Percentiles rank a stretch among this genome's conserved stretches.
These are phyloP conservation scores for Musca vetustissima DNA, from an alignment of 1,140 invertebrate genomes.

Conservation along the genomic window DNA sequence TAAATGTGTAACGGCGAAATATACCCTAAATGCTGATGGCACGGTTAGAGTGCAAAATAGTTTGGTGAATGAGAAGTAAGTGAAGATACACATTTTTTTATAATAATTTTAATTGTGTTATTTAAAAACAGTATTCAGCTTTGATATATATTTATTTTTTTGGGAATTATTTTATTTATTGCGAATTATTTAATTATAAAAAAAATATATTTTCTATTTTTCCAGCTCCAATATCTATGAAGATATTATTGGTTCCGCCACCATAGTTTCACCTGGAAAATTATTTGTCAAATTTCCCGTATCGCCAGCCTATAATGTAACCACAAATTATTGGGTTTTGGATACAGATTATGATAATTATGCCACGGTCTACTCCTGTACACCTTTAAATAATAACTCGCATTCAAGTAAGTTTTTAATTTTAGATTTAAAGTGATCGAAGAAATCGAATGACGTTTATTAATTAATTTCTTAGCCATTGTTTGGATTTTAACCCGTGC, in stretches of 20 bases:
- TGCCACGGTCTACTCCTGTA: slow-evolving; percentile 24
- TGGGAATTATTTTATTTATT: too few relatives aligned
- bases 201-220: too few relatives aligned
- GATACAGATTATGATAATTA: slow-evolving; percentile 27
- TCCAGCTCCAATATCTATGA: neutral
- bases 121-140: neutral
- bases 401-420: slow-evolving; percentile 5
- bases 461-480: too few relatives aligned
- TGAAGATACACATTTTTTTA: too few relatives aligned
- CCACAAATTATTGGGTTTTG: slow-evolving; percentile 28
- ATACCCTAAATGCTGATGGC: slow-evolving; percentile 60
- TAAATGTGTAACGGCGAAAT: slow-evolving; percentile 70
- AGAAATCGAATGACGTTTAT: too few relatives aligned
- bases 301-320: neutral
- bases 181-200: too few relatives aligned
- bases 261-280: slow-evolving; percentile 8
- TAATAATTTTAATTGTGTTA: neutral
- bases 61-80: slow-evolving; percentile 55
- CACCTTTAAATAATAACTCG: neutral
- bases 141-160: too few relatives aligned
- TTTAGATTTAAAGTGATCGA: neutral
- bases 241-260: slow-evolving; percentile 21
- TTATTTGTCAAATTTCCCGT: slow-evolving; percentile 26
- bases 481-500: slow-evolving; percentile 26
- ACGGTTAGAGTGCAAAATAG: slow-evolving; percentile 64